phyloP scores from a whole-genome alignment of 2,797 vertebrate species.

The Dipus sagitta region DNA sequence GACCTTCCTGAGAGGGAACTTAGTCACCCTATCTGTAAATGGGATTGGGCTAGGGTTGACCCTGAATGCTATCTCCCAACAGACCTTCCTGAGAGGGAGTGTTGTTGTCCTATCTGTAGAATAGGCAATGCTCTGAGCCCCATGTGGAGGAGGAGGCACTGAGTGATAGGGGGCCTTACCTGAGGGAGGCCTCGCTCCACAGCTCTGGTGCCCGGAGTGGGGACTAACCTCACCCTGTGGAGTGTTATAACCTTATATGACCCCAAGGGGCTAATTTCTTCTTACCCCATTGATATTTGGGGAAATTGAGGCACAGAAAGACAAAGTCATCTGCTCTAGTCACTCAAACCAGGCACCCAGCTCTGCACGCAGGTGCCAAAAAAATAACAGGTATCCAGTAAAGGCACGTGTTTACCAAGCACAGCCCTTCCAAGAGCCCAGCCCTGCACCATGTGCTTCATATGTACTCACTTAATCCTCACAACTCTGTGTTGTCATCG shows the following conservation, averaged over 20 bases:
- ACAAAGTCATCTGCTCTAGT: not conserved
- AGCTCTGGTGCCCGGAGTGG: not conserved
- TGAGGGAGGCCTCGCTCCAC: not conserved
- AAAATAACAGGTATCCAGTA: not conserved
- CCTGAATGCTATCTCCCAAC: too few species aligned
- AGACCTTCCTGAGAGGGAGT: too few species aligned
- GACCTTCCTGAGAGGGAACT: not conserved
- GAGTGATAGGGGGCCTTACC: not conserved
- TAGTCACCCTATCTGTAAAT: too few species aligned
- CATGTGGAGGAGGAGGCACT: fast-evolving
- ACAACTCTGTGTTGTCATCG: not conserved
- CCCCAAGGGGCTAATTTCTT: not conserved
- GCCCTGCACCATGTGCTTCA: fast-evolving
- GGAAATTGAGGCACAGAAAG: constrained; percentile 34
- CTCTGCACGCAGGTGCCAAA: not conserved
- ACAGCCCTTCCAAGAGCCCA: not conserved
- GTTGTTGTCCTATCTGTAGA: not conserved
- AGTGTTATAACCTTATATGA: not conserved
- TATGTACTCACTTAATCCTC: not conserved
- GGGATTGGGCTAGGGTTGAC: too few species aligned
- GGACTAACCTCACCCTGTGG: not conserved
- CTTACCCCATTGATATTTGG: not conserved
- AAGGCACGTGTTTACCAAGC: fast-evolving
- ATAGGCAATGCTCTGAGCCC: not conserved
- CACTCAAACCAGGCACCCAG: not conserved